Base-by-base conservation (phyloP, 2,888 invertebrate species). In the Chromoteleia sp. region DNA sequence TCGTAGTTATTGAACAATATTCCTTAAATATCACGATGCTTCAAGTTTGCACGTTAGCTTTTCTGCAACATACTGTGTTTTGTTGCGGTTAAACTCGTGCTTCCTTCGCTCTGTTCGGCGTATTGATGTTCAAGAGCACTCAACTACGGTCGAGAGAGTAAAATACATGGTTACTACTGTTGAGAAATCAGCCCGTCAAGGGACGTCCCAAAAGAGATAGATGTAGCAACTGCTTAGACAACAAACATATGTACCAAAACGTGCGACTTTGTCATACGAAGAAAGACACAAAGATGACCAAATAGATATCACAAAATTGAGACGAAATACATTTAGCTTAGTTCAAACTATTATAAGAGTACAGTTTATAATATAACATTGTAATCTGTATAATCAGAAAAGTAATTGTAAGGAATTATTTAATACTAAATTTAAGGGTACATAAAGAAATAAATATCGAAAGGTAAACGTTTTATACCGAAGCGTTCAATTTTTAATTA, bases 81-180 rank as follows among this genome's bases (percentile, higher is more conserved):
- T 77, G 70, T 76, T 76, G 68, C 25, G 77, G 70, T 61, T 70
- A 77, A 77, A 68, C 77, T 77, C 56, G 17, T 63, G 70, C 63
- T 70, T 63, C 70, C 70, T 77, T 77, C 41, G 56, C 56, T 70
- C 63, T 63, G 45, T 56, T 70, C 63, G 48, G 70, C 41, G 70
- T 77, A 77, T 77, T 70, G 77, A 77, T 70, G 77, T 77, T 77
- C 70, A 77, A 77, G 63, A 70, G 70, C 56, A 61, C 70, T 77
- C 77, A 63, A 70, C 70, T 77, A 77, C 63, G 70, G 39, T 45
- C 45, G 77, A 61, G 70, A 70, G 65, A 48, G 48, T 56, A 75
- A 68, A 54, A 61, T 77, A 61, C 68, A 77, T 56, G 77, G 70
- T 63, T 70, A 30, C 63, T 41, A 63, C 45, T 54, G 70, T 77